Evolutionary conservation across 1,140 invertebrate genomes (phyloP).

Genomic region (Brachionus koreanus): DNA sequence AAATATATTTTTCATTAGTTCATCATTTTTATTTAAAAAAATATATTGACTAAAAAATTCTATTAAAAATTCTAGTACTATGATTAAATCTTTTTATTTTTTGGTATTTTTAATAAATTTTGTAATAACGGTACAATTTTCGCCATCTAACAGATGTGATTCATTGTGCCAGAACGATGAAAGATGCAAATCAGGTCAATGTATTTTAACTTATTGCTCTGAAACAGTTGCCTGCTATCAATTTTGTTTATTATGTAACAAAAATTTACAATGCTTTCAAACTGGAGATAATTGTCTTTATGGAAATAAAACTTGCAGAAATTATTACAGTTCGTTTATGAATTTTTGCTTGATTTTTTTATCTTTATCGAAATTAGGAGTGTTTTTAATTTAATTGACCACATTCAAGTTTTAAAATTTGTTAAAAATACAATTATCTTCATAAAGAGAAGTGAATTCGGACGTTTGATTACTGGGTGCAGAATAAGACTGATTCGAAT

Average conservation of each 20-base stretch:
- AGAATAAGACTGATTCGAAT: not conserved
- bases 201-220: conserved; percentile 29
- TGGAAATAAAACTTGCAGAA: conserved; percentile 15
- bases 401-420: not conserved
- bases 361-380: not conserved
- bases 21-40: not conserved
- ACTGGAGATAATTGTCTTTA: conserved; percentile 35
- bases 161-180: conserved; percentile 39
- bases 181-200: conserved; percentile 32
- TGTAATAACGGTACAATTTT: not conserved
- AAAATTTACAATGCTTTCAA: conserved; percentile 6
- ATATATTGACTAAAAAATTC: not conserved
- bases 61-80: not conserved
- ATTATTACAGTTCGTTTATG: not conserved
- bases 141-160: conserved; percentile 15
- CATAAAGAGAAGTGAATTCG: not conserved
- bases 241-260: conserved; percentile 21
- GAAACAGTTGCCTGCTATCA: conserved; percentile 22
- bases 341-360: not conserved
- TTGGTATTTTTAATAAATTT: not conserved
- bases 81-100: not conserved
- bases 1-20: no score
- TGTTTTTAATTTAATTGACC: not conserved
- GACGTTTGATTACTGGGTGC: not conserved
- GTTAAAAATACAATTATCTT: not conserved